Percentiles rank a stretch among this genome's conserved stretches.
These are phyloP conservation scores for Myanophis thanlyinensis DNA, from an alignment of 2,113 vertebrate genomes.

Conservation along the genomic window DNA sequence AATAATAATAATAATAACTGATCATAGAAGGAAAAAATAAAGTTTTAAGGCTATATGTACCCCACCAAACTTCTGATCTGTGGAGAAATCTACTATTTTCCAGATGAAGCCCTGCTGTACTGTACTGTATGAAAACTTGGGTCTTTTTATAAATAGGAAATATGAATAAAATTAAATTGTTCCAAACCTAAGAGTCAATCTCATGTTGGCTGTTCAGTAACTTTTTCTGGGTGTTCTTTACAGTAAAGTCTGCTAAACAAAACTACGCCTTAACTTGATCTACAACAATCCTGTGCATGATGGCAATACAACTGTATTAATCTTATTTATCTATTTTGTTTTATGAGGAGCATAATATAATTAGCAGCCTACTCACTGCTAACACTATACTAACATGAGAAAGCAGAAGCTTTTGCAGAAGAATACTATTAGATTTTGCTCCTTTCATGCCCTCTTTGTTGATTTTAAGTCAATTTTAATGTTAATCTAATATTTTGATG, in stretches of 20 bases:
- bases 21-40: neutral
- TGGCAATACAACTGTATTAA: neutral
- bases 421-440: neutral
- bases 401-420: neutral
- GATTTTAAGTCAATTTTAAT: neutral
- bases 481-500: neutral
- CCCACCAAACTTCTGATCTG: neutral
- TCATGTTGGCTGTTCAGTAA: neutral
- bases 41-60: neutral
- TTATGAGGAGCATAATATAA: neutral
- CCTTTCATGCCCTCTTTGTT: neutral
- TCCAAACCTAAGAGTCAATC: neutral
- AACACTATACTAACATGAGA: neutral
- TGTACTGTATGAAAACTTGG: neutral
- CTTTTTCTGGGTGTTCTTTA: neutral
- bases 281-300: neutral
- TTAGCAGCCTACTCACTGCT: neutral
- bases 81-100: neutral
- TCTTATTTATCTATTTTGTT: neutral
- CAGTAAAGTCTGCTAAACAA: neutral
- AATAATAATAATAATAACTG: too few relatives aligned
- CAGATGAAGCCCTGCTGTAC: neutral
- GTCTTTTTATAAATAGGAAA: neutral
- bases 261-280: neutral
- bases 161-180: neutral